Evolutionary conservation across 2,888 invertebrate genomes (phyloP).

Genomic region (Cheilosia vulpina): DNA sequence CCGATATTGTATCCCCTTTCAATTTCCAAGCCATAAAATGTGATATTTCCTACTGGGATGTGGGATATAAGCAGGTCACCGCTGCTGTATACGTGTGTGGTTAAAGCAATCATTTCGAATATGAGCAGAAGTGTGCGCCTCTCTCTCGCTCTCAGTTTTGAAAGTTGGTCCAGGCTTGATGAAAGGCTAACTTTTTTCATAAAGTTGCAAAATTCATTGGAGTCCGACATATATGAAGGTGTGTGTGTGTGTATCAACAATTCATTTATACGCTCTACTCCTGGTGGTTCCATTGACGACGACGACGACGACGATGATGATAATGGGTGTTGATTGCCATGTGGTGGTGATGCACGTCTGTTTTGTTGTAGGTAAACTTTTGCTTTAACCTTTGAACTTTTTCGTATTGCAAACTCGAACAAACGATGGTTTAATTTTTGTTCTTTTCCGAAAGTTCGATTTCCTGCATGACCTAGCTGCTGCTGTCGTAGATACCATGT

Average conservation of each 20-base stretch:
- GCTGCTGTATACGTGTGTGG: slow-evolving; percentile 55
- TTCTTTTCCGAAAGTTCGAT: slow-evolving; percentile 8
- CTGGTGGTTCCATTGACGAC: slow-evolving; percentile 33
- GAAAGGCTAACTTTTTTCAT: slow-evolving; percentile 65
- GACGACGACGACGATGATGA: slow-evolving; percentile 37
- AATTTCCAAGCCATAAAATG: slow-evolving; percentile 62
- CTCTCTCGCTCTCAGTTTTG: slow-evolving; percentile 19
- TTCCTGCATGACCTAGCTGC: slow-evolving; percentile 3
- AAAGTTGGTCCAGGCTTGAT: slow-evolving; percentile 64
- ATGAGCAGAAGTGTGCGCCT: slow-evolving; percentile 44
- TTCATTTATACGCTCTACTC: slow-evolving; percentile 38
- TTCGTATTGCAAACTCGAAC: slow-evolving; percentile 21
- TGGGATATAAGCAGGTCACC: slow-evolving; percentile 50
- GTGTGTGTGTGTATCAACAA: slow-evolving; percentile 24
- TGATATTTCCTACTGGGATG: slow-evolving; percentile 59
- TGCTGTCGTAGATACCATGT: neutral
- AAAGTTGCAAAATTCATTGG: slow-evolving; percentile 53
- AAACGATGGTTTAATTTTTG: slow-evolving; percentile 3
- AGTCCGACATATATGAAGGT: slow-evolving; percentile 7
- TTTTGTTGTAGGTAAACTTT: slow-evolving; percentile 52
- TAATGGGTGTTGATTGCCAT: slow-evolving; percentile 48
- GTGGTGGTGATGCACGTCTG: slow-evolving; percentile 52
- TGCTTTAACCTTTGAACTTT: slow-evolving; percentile 54
- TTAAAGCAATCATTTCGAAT: slow-evolving; percentile 59
- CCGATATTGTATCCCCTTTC: slow-evolving; percentile 59